A percentile compares a stretch with the other conserved stretches of the same genome.
phyloP scores from a whole-genome alignment of 37 sponge, comb jelly and placozoan genomes.

The Dysidea cf. avara region DNA sequence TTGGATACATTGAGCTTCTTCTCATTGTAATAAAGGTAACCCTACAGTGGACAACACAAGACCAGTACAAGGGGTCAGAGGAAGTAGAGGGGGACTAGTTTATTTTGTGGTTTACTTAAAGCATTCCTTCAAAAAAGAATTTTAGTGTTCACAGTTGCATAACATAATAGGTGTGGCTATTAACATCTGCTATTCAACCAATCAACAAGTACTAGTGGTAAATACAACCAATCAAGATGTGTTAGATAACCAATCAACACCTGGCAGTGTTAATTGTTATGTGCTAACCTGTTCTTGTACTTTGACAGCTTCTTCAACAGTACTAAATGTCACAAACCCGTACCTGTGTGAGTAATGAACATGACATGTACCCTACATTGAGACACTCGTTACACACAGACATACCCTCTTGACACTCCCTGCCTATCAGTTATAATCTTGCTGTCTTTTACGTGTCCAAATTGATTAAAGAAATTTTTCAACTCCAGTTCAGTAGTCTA shows the following conservation, averaged over 20 bases:
- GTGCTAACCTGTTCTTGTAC: slow-evolving; percentile 58
- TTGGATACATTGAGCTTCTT: slow-evolving; percentile 75
- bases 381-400: neutral
- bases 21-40: slow-evolving; percentile 52
- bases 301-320: slow-evolving; percentile 60
- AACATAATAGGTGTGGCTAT: too few species aligned
- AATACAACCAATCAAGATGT: too few species aligned
- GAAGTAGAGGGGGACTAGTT: neutral
- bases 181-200: too few species aligned
- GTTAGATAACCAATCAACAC: too few species aligned
- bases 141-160: too few species aligned
- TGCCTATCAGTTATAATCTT: slow-evolving; percentile 82
- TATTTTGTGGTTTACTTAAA: too few species aligned
- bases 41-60: slow-evolving; percentile 32
- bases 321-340: slow-evolving; percentile 83
- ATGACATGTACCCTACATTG: neutral
- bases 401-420: slow-evolving; percentile 83
- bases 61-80: neutral
- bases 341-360: slow-evolving; percentile 35
- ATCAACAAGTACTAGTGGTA: too few species aligned
- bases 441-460: slow-evolving; percentile 72
- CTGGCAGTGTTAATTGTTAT: too few species aligned
- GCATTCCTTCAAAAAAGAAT: too few species aligned
- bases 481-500: slow-evolving; percentile 83
- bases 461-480: slow-evolving; percentile 64